Base-by-base conservation (phyloP, 2,888 invertebrate species). In the Norana najaformis region DNA sequence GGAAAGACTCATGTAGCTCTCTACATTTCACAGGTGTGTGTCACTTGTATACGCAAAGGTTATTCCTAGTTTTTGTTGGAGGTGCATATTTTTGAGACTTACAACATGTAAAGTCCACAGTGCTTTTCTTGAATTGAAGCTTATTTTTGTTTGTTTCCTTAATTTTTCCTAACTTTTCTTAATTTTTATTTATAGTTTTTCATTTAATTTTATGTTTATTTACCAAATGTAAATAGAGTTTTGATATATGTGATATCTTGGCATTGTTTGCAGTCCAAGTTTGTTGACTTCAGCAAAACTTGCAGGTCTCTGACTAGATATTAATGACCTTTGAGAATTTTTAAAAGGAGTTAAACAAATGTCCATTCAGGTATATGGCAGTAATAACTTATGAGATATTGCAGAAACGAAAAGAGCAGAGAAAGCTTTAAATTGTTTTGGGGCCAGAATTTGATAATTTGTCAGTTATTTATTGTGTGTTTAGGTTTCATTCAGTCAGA, bases 1-100 rank as follows among this genome's bases (percentile, higher is more conserved):
- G 95, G 95, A 88, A 95, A 95, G 92, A 95, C 95, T 0, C 92
- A 94, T 53, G 94, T 95, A n/a, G 94, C 94, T 18, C 92, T 94
- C 23, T 92, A 93, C 88, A 94, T 95, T n/a, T 93, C 94, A 39
- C 93, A 93, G 91, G 90, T 89, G 23, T 30, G 69, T 69, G n/a
- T 69, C n/a, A n/a, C n/a, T 11, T 8, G 30, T n/a, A n/a, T 37
- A 16, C 53, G 14, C 36, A 47, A 18, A 38, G n/a, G 30, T 38
- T 35, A 23, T 35, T 88, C 34, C n/a, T 39, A 13, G 88, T 23
- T 37, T 88, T 88, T 41, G 6, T 23, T 37, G 35, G 89, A 88
- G 38, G 41, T 88, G 23, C 34, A 41, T 36, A 23, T 23, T 35
- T 41, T 1, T 38, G 39, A 88, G 34, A 39, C 35, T 13, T 20